A percentile compares a stretch with the other conserved stretches of the same genome.
Conservation (phyloP, 2,113 vertebrate species). For the Murina feae region DNA sequence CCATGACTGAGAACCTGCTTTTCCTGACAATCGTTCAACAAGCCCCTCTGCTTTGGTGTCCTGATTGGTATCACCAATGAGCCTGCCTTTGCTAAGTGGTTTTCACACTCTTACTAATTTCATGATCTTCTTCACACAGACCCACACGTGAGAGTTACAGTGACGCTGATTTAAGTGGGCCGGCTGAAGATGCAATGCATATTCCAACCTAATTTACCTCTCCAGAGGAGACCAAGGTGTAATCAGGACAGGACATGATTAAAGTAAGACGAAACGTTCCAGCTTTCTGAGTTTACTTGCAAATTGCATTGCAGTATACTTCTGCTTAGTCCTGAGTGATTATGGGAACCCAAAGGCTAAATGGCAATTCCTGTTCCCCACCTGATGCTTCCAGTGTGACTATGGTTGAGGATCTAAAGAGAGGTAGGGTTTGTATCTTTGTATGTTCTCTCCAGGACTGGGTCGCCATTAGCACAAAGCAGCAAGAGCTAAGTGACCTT, state of each 20-base stretch:
- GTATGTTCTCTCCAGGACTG: neutral
- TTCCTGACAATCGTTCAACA: slow-evolving; percentile 52
- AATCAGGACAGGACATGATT: neutral
- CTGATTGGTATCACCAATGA: neutral
- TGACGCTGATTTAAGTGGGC: slow-evolving; percentile 14
- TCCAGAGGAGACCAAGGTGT: neutral
- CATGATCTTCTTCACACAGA: slow-evolving; percentile 23
- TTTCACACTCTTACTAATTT: slow-evolving; percentile 39
- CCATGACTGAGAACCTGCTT: neutral
- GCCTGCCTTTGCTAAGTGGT: slow-evolving; percentile 21
- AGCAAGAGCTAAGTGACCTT: neutral
- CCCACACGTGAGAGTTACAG: neutral
- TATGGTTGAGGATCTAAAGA: neutral
- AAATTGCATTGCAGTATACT: neutral
- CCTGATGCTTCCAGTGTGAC: neutral
- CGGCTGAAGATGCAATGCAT: neutral
- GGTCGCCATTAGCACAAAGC: neutral
- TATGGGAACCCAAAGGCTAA: neutral
- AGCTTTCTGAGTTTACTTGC: neutral
- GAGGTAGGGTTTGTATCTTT: neutral
- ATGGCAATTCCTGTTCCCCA: neutral
- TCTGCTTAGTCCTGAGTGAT: neutral
- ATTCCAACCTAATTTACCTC: slow-evolving; percentile 28
- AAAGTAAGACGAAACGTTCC: neutral
- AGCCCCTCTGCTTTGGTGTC: neutral